Evolutionary conservation across 1,140 invertebrate genomes (phyloP).

Genomic region (Arion vulgaris): DNA sequence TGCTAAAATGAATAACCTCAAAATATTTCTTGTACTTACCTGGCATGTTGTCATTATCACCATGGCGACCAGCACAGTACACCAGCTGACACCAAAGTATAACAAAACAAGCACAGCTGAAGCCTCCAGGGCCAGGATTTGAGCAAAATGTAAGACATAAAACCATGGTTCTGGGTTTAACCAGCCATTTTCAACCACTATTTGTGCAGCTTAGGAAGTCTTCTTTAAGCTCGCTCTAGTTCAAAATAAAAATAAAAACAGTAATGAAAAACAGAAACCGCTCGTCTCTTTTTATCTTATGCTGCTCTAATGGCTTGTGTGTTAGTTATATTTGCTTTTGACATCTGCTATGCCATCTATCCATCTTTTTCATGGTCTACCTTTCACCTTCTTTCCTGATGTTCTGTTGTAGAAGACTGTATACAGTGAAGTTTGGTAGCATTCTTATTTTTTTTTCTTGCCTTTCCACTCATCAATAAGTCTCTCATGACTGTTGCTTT

Average conservation of each 20-base stretch:
- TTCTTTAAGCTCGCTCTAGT: conserved; percentile 42
- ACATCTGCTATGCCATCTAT: too few relatives aligned
- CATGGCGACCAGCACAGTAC: conserved; percentile 47
- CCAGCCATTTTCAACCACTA: conserved; percentile 61
- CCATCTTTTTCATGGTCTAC: too few relatives aligned
- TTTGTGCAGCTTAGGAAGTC: conserved; percentile 65
- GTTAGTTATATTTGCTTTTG: too few relatives aligned
- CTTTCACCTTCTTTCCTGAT: too few relatives aligned
- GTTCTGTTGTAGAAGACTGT: too few relatives aligned
- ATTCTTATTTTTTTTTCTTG: too few relatives aligned
- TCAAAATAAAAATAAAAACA: background rate
- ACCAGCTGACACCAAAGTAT: conserved; percentile 52
- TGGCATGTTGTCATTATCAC: conserved; percentile 61
- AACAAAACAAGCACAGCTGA: conserved; percentile 57
- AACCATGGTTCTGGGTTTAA: conserved; percentile 66
- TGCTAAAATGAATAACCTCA: background rate
- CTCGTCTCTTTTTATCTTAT: too few relatives aligned
- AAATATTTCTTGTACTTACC: conserved; percentile 51
- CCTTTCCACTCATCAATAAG: too few relatives aligned
- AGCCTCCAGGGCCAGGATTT: conserved; percentile 64
- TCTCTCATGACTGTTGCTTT: too few relatives aligned
- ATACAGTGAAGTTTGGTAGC: too few relatives aligned
- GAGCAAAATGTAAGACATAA: conserved; percentile 59
- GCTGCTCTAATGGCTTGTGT: too few relatives aligned
- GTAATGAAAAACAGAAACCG: too few relatives aligned